phyloP scores from a whole-genome alignment of 2,113 vertebrate genomes.

The Dipodomys merriami region DNA sequence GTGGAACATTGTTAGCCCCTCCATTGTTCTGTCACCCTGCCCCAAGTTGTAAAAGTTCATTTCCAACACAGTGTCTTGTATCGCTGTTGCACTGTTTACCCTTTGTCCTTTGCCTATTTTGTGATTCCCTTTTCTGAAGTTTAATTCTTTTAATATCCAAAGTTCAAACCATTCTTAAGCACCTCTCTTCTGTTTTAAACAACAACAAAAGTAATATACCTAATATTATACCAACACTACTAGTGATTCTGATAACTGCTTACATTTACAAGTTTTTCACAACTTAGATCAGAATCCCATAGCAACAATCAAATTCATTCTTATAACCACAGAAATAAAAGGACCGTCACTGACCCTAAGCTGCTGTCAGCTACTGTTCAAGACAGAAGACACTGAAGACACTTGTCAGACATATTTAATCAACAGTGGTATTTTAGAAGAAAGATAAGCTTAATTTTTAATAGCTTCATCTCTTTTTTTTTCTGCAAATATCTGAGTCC shows the following conservation, averaged over 20 bases:
- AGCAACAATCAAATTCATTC: background rate
- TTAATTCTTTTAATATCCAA: slow-evolving; percentile 12
- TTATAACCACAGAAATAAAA: slow-evolving; percentile 2
- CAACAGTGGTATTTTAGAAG: slow-evolving; percentile 27
- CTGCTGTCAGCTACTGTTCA: slow-evolving; percentile 11
- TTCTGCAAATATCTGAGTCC: slow-evolving; percentile 26
- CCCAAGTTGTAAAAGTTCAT: too few species aligned
- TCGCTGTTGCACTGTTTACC: too few species aligned
- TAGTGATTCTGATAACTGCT: background rate
- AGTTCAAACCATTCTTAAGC: slow-evolving; percentile 20
- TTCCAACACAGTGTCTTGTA: too few species aligned
- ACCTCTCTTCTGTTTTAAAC: slow-evolving; percentile 31
- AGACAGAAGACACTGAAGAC: background rate
- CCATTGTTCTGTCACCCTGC: too few species aligned
- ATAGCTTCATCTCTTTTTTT: background rate
- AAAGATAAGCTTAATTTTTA: slow-evolving; percentile 55
- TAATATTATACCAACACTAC: background rate
- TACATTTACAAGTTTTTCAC: slow-evolving; percentile 25
- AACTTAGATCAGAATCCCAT: background rate
- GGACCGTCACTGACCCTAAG: background rate
- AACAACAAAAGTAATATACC: slow-evolving; percentile 20
- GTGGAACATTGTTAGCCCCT: too few species aligned
- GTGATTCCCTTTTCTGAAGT: background rate
- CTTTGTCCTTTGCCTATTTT: too few species aligned
- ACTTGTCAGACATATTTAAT: slow-evolving; percentile 41